Evolutionary conservation across 2,888 invertebrate species (phyloP), one percentile per base, ranked within the genome.

Genomic region (Lasioglossum marginatum): DNA sequence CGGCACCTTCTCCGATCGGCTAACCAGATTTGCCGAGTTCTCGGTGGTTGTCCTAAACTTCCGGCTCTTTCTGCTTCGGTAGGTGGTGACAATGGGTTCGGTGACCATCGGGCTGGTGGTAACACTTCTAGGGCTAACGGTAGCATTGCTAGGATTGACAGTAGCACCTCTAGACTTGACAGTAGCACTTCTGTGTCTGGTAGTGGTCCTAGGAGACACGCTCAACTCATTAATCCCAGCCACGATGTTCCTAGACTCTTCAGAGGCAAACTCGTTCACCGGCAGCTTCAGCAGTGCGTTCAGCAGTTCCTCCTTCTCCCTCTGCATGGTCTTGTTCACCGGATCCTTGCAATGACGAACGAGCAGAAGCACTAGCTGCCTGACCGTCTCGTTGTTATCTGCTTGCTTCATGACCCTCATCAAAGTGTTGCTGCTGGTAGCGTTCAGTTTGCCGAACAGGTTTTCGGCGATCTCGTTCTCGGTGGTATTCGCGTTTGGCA

Each of bases 371-470:
- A 98, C 97, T 48, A 98, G 95, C 87, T 97, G 96, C 76, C 97
- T 96, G 0, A 98, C 97, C 0, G 97, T 97, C 81, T 97, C 97
- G 89, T 98, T 97, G 89, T 96, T 97, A 90, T 97, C 97, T 0
- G 98, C 98, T 93, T 97, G 97, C 92, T 97, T 97, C 98, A 98
- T 98, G 63, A 98, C 97, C 85, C 97, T 96, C 96, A 98, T 97
- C 79, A 98, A 95, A 89, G 97, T 97, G 85, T 97, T 96, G 0
- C 97, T 96, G 85, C 97, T 97, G 0, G 97, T 97, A 16, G 97
- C 97, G 92, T 98, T 98, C 86, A 98, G 96, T 31, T 97, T 97
- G 1, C 97, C 97, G 93, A 98, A 97, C 91, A 98, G 97, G 95
- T 97, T 97, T 91, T 97, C 97, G 0, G 98, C 97, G 73, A 97